Evolutionary conservation across 2,113 vertebrate genomes (phyloP).

Genomic region (Opisthocomus hoazin): DNA sequence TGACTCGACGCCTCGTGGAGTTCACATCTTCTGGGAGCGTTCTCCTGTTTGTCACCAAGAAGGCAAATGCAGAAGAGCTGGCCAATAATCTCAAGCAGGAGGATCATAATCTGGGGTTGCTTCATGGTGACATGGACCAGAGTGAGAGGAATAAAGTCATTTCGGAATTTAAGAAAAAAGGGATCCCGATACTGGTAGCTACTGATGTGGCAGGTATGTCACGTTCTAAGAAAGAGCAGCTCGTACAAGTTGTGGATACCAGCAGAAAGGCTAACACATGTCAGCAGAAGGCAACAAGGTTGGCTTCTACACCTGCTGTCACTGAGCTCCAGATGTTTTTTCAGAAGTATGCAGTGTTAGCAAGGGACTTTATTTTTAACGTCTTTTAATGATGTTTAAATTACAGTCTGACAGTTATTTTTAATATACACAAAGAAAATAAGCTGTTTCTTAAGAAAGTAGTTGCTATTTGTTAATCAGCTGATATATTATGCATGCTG

Average conservation of each 20-base stretch:
- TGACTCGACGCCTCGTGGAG: slow-evolving; percentile 90
- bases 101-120: slow-evolving; percentile 89
- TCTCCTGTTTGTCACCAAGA: slow-evolving; percentile 97
- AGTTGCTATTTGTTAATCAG: not conserved
- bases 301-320: not conserved
- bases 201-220: slow-evolving; percentile 94
- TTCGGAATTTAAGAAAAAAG: slow-evolving; percentile 95
- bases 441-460: not conserved
- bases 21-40: slow-evolving; percentile 95
- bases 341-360: not conserved
- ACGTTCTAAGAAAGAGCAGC: not conserved
- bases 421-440: not conserved
- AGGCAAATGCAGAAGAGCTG: slow-evolving; percentile 92
- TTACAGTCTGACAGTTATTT: not conserved
- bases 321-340: not conserved
- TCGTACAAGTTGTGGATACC: not conserved
- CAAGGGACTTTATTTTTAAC: not conserved
- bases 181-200: slow-evolving; percentile 89
- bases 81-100: slow-evolving; percentile 92
- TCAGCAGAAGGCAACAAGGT: not conserved
- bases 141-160: slow-evolving; percentile 99
- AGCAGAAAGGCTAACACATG: not conserved
- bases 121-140: slow-evolving; percentile 99
- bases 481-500: not conserved
- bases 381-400: not conserved